Percentiles rank a stretch among this genome's conserved stretches.
phyloP scores from a whole-genome alignment of 1,140 invertebrate species.

The Kradibia gibbosae region DNA sequence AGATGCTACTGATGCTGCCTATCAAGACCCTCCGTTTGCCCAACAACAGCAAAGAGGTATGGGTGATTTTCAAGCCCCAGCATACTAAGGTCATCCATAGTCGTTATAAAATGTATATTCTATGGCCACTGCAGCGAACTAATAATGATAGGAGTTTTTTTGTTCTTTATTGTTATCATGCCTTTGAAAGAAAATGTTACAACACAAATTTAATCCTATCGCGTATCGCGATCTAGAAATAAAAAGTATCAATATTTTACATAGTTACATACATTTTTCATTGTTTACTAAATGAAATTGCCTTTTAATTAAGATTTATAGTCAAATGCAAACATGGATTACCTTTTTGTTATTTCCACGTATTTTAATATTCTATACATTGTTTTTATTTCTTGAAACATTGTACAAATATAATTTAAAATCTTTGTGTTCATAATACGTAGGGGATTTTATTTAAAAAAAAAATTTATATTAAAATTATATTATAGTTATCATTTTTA shows the following conservation, averaged over 20 bases:
- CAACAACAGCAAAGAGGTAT: conserved; percentile 69
- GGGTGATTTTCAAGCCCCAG: conserved; percentile 71
- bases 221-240: conserved; percentile 45
- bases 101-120: conserved; percentile 51
- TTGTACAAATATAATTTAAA: conserved; percentile 10
- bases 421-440: background rate
- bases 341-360: conserved; percentile 28
- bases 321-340: background rate
- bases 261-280: conserved; percentile 29
- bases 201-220: conserved; percentile 31
- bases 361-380: conserved; percentile 3
- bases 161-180: conserved; percentile 47
- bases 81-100: conserved; percentile 64
- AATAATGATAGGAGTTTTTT: conserved; percentile 54
- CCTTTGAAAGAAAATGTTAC: conserved; percentile 47
- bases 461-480: conserved; percentile 5
- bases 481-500: background rate
- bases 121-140: conserved; percentile 55
- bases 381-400: background rate
- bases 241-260: conserved; percentile 44
- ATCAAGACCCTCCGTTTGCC: conserved; percentile 78
- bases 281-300: conserved; percentile 6
- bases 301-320: conserved; percentile 27
- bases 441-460: background rate
- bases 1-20: conserved; percentile 78